phyloP scores from a whole-genome alignment of 92 coral and sea anemone genomes.

The Actinostola sp. region DNA sequence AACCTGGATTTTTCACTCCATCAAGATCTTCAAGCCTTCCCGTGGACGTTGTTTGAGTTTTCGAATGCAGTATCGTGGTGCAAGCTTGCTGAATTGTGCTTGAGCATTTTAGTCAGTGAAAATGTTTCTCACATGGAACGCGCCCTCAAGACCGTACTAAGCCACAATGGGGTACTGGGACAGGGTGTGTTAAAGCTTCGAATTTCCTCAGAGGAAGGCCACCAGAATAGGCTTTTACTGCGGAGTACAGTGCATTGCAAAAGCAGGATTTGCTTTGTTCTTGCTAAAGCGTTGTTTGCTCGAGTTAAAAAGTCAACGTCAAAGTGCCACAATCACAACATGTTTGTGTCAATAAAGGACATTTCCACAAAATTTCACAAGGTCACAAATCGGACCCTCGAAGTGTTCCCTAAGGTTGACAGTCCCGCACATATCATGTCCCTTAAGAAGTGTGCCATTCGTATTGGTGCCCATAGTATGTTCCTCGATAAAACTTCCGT shows the following conservation, averaged over 20 bases:
- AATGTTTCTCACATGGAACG: constrained; percentile 45
- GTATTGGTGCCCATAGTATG: constrained; percentile 63
- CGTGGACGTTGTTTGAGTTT: constrained; percentile 68
- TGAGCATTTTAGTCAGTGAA: constrained; percentile 57
- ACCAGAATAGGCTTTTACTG: neutral
- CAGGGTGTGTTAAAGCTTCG: constrained; percentile 24
- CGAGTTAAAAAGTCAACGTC: constrained; percentile 10
- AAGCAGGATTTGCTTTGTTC: constrained; percentile 49
- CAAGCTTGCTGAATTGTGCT: constrained; percentile 67
- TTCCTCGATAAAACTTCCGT: constrained; percentile 33
- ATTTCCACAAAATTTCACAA: neutral
- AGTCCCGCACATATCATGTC: constrained; percentile 41
- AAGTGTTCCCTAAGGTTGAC: constrained; percentile 31
- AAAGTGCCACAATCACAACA: constrained; percentile 6
- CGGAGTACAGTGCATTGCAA: constrained; percentile 21
- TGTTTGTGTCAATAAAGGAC: neutral
- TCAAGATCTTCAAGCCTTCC: constrained; percentile 8
- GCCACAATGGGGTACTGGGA: constrained; percentile 30
- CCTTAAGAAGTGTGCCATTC: constrained; percentile 57
- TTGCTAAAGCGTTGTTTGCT: constrained; percentile 50
- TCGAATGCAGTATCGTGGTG: constrained; percentile 77
- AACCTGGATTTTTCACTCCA: constrained; percentile 23
- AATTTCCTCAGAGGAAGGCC: neutral
- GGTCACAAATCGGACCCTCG: constrained; percentile 2
- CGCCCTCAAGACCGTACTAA: constrained; percentile 40